Percentiles rank a stretch among this genome's conserved stretches.
phyloP scores from a whole-genome alignment of 2,888 invertebrate genomes.

The Dryococelus australis region DNA sequence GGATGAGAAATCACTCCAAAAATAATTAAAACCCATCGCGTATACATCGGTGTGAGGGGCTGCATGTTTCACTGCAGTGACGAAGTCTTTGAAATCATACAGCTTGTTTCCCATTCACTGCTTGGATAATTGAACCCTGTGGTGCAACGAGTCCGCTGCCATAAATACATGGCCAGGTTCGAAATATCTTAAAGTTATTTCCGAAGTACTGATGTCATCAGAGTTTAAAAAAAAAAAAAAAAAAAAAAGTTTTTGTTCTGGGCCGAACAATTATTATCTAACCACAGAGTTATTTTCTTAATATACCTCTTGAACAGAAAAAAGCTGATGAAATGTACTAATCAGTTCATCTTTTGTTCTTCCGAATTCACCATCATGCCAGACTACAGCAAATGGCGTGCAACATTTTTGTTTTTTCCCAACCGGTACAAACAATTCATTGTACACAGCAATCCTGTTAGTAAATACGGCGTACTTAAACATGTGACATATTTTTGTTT shows the following conservation, averaged over 20 bases:
- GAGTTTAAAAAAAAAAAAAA: too few relatives aligned
- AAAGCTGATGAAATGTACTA: constrained; percentile 32
- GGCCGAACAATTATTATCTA: constrained; percentile 36
- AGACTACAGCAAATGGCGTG: constrained; percentile 30
- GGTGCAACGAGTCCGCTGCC: constrained; percentile 33
- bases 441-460: neutral
- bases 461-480: constrained; percentile 31
- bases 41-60: neutral
- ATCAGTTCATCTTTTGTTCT: constrained; percentile 29
- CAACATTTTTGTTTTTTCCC: constrained; percentile 22
- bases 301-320: constrained; percentile 28
- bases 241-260: constrained; percentile 34
- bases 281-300: constrained; percentile 33
- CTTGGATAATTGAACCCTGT: constrained; percentile 28
- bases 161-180: constrained; percentile 35
- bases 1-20: constrained; percentile 27
- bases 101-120: neutral
- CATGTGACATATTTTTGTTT: neutral
- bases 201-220: too few relatives aligned
- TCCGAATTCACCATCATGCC: constrained; percentile 32
- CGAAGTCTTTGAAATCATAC: neutral
- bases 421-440: constrained; percentile 26
- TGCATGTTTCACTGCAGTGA: constrained; percentile 4
- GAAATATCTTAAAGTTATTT: too few relatives aligned
- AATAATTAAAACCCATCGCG: neutral